Evolutionary conservation across 2,888 invertebrate species (phyloP), one percentile per base, ranked within the genome.

Genomic region (Blastobasis lacticolella): DNA sequence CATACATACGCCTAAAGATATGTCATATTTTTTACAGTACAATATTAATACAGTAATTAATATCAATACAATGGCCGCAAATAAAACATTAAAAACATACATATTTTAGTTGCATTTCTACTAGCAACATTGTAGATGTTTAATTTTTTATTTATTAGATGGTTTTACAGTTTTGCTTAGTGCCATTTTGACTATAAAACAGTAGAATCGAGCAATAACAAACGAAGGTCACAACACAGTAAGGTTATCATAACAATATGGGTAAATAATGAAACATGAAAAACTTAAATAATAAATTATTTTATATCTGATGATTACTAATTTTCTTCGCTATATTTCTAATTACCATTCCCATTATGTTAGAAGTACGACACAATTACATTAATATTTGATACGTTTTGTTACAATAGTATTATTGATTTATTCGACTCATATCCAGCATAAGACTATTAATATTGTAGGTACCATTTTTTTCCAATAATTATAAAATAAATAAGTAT

Each of bases 1-100:
- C 23, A 23, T 23, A 23, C 23, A 23, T 23, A 23, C 23, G 23
- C 55, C 56, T 68, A 64, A 61, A 63, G 67, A 73, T 71, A 73
- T 71, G 73, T 72, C 51, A 53, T 49, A 60, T 58, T 59, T 57
- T 52, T 48, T 45, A 23, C 23, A 23, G 23, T 23, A 23, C 23
- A 23, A 23, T 23, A 23, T 23, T 23, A 23, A 23, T 23, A 23
- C 23, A 23, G 23, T 23, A 23, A 48, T 53, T 49, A 49, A 54
- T 41, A 37, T 51, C 41, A 40, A n/a, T 42, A 41, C 23, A 41
- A 48, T 41, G 23, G 23, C 23, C 23, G 23, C 23, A 3, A 23
- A 23, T 23, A 23, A 23, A 23, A 23, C 23, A 23, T 23, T 23
- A 23, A 23, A 2, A 23, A 23, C 3, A 23, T 23, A 23, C 23